Percentiles rank a stretch among this genome's conserved stretches.
Evolutionary conservation across 2,888 invertebrate species (phyloP).

Genomic region (Rhingia rostrata): DNA sequence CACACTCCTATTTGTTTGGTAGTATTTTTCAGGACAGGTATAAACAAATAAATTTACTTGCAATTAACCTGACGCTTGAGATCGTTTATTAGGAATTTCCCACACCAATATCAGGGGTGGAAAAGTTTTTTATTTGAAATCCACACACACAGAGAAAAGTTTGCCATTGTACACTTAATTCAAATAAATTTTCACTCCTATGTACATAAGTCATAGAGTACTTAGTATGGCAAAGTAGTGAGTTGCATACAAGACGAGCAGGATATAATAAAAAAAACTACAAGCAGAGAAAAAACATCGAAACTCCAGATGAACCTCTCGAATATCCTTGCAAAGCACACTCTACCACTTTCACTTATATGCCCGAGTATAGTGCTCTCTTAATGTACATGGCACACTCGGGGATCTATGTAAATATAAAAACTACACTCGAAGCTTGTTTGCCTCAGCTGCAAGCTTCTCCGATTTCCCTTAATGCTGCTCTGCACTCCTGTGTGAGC

Average conservation of each 20-base stretch:
- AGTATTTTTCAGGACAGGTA: conserved; percentile 23
- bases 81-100: conserved; percentile 48
- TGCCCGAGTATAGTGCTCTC: conserved; percentile 26
- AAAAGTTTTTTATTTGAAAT: conserved; percentile 49
- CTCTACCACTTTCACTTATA: conserved; percentile 45
- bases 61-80: conserved; percentile 53
- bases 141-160: conserved; percentile 42
- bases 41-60: conserved; percentile 62
- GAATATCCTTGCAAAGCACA: conserved; percentile 58
- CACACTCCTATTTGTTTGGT: background rate
- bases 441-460: conserved; percentile 47
- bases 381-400: conserved; percentile 51
- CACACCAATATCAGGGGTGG: conserved; percentile 17
- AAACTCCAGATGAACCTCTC: conserved; percentile 60
- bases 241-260: conserved; percentile 8
- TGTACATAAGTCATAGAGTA: conserved; percentile 50
- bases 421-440: conserved; percentile 66
- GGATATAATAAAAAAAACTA: background rate
- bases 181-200: conserved; percentile 60
- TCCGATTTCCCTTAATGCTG: conserved; percentile 12
- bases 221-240: conserved; percentile 10
- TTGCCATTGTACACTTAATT: conserved; percentile 67
- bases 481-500: background rate
- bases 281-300: conserved; percentile 9
- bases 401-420: conserved; percentile 66